Conservation (phyloP, 2,888 invertebrate genomes). For the Odontomyia ornata region DNA sequence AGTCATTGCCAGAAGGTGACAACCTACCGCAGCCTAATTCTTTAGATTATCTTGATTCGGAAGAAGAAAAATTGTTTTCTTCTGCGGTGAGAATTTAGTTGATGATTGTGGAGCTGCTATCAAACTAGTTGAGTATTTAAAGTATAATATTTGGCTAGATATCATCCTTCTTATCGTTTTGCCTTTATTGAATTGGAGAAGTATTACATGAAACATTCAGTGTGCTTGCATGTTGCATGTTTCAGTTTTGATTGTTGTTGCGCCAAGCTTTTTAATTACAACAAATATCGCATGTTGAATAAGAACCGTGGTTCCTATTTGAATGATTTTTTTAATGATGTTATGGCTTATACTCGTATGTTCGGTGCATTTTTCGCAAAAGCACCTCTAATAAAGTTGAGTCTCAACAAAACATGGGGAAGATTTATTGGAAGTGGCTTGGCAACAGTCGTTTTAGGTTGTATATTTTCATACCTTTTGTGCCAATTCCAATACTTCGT, state of each 20-base stretch:
- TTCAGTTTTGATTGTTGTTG: conserved; percentile 96
- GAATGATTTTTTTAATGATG: conserved; percentile 99
- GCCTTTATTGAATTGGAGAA: conserved; percentile 96
- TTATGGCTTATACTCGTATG: conserved; percentile 99
- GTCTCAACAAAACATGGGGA: conserved; percentile 99
- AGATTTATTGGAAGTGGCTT: conserved; percentile 99
- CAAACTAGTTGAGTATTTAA: conserved; percentile 87
- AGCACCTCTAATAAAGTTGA: conserved; percentile 97
- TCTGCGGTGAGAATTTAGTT: conserved; percentile 98
- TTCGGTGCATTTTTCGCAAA: conserved; percentile 99
- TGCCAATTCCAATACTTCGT: conserved; percentile 95
- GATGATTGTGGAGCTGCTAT: conserved; percentile 97
- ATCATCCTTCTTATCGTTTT: conserved; percentile 97
- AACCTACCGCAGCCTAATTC: no score
- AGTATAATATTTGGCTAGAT: conserved; percentile 92
- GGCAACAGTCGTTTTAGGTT: conserved; percentile 92
- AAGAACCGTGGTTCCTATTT: conserved; percentile 99
- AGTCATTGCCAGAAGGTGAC: no score
- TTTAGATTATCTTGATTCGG: conserved; percentile 99
- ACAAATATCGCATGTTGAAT: conserved; percentile 69
- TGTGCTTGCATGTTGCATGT: conserved; percentile 99
- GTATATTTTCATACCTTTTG: conserved; percentile 85
- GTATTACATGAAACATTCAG: conserved; percentile 99
- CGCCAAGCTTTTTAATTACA: conserved; percentile 96
- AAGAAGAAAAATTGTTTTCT: conserved; percentile 98